phyloP scores from a whole-genome alignment of 1,140 invertebrate genomes.

The Ladona fulva region DNA sequence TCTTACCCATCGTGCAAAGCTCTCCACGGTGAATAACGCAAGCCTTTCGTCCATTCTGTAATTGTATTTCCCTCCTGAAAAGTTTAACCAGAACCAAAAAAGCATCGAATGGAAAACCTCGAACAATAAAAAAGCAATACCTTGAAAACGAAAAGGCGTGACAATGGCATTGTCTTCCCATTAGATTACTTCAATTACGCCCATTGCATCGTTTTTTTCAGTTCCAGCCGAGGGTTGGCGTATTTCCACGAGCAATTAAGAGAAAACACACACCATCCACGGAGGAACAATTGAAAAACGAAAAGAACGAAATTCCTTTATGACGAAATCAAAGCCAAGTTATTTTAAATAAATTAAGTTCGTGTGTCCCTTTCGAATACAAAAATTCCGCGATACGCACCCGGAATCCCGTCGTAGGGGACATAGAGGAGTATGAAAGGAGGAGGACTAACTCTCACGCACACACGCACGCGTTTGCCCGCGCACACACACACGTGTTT shows the following conservation, averaged over 20 bases:
- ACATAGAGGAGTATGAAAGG: background rate
- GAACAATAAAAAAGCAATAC: background rate
- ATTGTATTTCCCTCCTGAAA: too few species aligned
- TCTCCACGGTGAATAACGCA: too few species aligned
- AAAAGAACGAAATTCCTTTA: background rate
- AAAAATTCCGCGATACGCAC: background rate
- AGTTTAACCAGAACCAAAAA: too few species aligned
- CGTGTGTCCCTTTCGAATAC: background rate
- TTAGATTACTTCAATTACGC: background rate
- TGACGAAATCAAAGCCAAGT: background rate
- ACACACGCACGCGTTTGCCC: background rate
- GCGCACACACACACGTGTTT: background rate
- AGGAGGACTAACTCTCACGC: background rate
- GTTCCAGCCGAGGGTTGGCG: background rate
- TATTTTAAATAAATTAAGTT: constrained; percentile 9
- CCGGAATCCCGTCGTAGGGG: background rate
- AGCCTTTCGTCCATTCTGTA: too few species aligned
- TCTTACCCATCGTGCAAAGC: too few species aligned
- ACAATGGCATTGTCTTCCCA: background rate
- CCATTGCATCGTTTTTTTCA: background rate
- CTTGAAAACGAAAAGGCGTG: background rate
- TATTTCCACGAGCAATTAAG: background rate
- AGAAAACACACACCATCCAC: background rate
- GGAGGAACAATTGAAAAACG: constrained; percentile 5
- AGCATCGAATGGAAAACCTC: too few species aligned